Evolutionary conservation across 2,888 invertebrate genomes (phyloP).

Genomic region (Trisateles emortualis): DNA sequence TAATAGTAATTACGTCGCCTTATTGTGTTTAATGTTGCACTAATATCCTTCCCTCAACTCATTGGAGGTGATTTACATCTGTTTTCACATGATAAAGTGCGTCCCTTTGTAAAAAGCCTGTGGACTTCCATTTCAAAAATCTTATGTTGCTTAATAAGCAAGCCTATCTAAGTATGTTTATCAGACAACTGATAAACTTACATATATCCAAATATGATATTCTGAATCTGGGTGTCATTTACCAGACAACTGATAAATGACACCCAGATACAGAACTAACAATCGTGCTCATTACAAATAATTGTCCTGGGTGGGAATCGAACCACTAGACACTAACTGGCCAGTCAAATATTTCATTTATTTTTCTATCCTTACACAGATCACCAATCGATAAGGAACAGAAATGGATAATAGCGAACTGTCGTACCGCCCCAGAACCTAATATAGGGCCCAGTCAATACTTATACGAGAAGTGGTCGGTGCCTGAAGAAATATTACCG

Average conservation of each 20-base stretch:
- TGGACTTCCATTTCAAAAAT: not conserved
- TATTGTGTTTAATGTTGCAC: slow-evolving; percentile 2
- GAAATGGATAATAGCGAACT: slow-evolving; percentile 89
- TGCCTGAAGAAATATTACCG: slow-evolving; percentile 39
- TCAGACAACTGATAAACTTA: too few relatives aligned
- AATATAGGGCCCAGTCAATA: slow-evolving; percentile 83
- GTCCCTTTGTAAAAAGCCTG: not conserved
- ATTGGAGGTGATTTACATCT: not conserved
- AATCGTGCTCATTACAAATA: too few relatives aligned
- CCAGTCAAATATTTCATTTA: not conserved
- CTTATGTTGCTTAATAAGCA: too few relatives aligned
- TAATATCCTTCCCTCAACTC: not conserved
- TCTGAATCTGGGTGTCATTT: too few relatives aligned
- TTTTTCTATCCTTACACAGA: slow-evolving; percentile 51
- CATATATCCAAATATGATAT: too few relatives aligned
- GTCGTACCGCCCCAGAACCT: slow-evolving; percentile 87
- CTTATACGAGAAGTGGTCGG: slow-evolving; percentile 83
- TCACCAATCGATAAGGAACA: slow-evolving; percentile 85
- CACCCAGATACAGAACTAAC: too few relatives aligned
- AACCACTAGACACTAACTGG: too few relatives aligned
- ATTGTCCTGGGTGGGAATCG: too few relatives aligned
- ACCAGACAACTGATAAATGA: too few relatives aligned
- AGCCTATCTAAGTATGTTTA: too few relatives aligned
- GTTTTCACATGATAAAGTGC: not conserved
- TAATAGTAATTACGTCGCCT: slow-evolving; percentile 13